Evolutionary conservation across 2,797 vertebrate species (phyloP).

Genomic region (Silurus aristotelis): DNA sequence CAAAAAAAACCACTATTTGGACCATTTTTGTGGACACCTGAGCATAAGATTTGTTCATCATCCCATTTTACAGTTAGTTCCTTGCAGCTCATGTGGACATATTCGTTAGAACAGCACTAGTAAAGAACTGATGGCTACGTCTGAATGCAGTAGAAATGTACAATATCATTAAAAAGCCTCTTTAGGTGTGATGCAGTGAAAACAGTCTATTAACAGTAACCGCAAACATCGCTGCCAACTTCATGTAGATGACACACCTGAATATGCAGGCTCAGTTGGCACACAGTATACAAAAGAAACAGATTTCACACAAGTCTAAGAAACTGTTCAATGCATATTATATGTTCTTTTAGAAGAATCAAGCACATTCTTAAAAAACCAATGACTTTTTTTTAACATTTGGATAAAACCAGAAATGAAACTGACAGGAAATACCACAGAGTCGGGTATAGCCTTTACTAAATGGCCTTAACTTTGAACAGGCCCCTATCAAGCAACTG

Average conservation of each 20-base stretch:
- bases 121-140: too few species aligned
- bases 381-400: not conserved
- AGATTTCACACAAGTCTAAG: not conserved
- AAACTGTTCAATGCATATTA: not conserved
- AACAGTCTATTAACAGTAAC: not conserved
- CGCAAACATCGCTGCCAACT: not conserved
- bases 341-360: not conserved
- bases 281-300: not conserved
- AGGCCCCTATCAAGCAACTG: not conserved
- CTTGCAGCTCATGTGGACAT: too few species aligned
- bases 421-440: not conserved
- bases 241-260: too few species aligned
- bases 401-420: not conserved
- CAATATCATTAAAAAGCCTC: too few species aligned
- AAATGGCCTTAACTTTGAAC: not conserved
- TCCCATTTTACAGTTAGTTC: too few species aligned
- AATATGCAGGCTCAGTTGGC: not conserved
- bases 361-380: not conserved
- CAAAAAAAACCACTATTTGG: too few species aligned
- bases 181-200: too few species aligned
- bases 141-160: too few species aligned
- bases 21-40: too few species aligned
- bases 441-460: not conserved
- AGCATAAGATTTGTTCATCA: too few species aligned
- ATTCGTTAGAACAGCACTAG: too few species aligned